phyloP scores from a whole-genome alignment of 2,113 vertebrate species.

The Lethenteron camtschaticum region DNA sequence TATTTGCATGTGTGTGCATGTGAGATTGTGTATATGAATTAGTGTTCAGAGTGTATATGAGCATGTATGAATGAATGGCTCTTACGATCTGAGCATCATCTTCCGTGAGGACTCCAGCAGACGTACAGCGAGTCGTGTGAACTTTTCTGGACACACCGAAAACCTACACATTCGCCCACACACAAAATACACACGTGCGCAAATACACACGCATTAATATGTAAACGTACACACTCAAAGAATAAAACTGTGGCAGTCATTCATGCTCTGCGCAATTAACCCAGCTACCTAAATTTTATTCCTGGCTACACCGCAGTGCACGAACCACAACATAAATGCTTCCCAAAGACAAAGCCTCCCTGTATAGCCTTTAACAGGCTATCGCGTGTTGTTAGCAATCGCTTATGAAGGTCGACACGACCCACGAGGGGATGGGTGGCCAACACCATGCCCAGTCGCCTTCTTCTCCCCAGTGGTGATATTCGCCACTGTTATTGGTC shows the following conservation, averaged over 20 bases:
- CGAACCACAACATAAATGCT: neutral
- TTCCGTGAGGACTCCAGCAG: constrained; percentile 43
- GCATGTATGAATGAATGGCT: too few relatives aligned
- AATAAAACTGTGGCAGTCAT: too few relatives aligned
- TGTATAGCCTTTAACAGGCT: neutral
- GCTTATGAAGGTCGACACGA: too few relatives aligned
- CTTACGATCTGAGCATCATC: constrained; percentile 50
- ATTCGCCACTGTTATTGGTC: too few relatives aligned
- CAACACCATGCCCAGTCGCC: too few relatives aligned
- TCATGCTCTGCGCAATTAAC: too few relatives aligned
- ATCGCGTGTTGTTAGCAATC: too few relatives aligned
- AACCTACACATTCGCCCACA: constrained; percentile 28
- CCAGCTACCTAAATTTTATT: neutral
- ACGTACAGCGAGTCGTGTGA: constrained; percentile 56
- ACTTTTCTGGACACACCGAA: constrained; percentile 83
- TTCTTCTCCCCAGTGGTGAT: too few relatives aligned
- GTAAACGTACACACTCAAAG: neutral
- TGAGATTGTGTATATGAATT: too few relatives aligned
- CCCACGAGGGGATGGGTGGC: too few relatives aligned
- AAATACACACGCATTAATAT: rapidly evolving
- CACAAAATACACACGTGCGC: neutral
- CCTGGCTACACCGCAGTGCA: neutral
- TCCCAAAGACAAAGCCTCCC: neutral
- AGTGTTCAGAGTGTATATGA: too few relatives aligned
- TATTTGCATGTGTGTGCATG: too few relatives aligned